Evolutionary conservation across 2,888 invertebrate species (phyloP).

Genomic region (Troglohyphantes excavatus): DNA sequence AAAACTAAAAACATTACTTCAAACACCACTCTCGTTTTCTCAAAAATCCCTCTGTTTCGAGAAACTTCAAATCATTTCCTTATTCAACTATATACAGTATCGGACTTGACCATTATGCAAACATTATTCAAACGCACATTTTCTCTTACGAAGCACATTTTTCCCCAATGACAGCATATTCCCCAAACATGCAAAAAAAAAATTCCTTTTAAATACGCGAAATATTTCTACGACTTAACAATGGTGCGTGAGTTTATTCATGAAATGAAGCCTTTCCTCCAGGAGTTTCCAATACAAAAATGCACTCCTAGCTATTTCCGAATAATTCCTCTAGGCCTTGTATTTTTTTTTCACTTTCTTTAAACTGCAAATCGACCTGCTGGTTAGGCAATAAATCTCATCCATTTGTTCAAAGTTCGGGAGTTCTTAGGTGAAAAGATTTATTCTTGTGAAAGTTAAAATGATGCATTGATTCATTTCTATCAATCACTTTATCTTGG

Average conservation of each 20-base stretch:
- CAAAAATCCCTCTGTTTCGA: background rate
- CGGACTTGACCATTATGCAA: background rate
- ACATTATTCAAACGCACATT: background rate
- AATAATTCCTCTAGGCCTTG: conserved; percentile 4
- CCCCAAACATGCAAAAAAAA: background rate
- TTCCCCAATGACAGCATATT: background rate
- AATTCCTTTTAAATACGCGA: background rate
- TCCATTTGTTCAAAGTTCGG: conserved; percentile 26
- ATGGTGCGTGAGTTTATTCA: background rate
- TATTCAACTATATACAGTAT: background rate
- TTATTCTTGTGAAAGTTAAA: conserved; percentile 24
- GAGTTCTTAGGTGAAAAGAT: conserved; percentile 27
- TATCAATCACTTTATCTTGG: background rate
- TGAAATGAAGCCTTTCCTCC: conserved; percentile 21
- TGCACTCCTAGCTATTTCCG: conserved; percentile 19
- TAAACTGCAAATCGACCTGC: conserved; percentile 23
- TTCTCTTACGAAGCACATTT: background rate
- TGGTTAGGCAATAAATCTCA: conserved; percentile 41
- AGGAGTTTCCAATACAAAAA: conserved; percentile 7
- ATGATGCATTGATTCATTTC: conserved; percentile 13
- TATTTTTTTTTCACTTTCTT: background rate
- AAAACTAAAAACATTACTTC: background rate
- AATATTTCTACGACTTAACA: conserved; percentile 30
- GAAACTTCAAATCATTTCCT: background rate
- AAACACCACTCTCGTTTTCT: background rate